These are phyloP conservation scores for Lepidonotus clava DNA, from an alignment of 2,888 invertebrate species.

Conservation along the genomic window DNA sequence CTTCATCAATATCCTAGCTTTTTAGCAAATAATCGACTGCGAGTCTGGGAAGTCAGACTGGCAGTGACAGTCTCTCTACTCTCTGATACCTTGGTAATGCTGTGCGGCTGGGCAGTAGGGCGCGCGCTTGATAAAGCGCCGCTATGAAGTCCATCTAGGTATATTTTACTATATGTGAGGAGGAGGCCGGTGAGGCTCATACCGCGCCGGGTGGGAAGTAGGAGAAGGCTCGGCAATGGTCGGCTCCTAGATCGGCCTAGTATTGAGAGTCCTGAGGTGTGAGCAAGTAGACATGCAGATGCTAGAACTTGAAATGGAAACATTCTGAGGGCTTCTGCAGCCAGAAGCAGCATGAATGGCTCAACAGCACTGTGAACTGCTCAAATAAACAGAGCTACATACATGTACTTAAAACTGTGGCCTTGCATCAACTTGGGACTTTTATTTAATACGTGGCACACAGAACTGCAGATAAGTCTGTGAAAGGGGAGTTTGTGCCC, in stretches of 20 bases:
- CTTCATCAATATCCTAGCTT: background rate
- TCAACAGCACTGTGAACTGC: too few relatives aligned
- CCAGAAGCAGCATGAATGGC: too few relatives aligned
- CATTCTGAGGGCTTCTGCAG: background rate
- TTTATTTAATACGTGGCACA: too few relatives aligned
- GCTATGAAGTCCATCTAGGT: background rate
- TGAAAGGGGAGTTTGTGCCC: too few relatives aligned
- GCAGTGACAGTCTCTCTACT: slow-evolving; percentile 8
- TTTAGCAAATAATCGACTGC: background rate
- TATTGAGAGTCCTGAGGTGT: background rate
- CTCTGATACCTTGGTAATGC: background rate
- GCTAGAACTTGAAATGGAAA: background rate
- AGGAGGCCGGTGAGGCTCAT: too few relatives aligned
- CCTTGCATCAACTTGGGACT: too few relatives aligned
- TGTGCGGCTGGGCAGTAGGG: background rate
- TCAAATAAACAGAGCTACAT: too few relatives aligned
- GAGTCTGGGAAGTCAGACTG: background rate
- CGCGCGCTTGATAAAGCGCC: background rate
- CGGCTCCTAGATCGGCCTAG: background rate
- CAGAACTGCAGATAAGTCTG: too few relatives aligned
- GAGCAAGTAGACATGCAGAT: background rate
- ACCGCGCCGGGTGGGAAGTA: too few relatives aligned
- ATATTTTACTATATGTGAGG: too few relatives aligned
- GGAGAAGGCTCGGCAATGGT: too few relatives aligned
- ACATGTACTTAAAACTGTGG: too few relatives aligned